Base-by-base conservation (phyloP, 1,140 invertebrate species). In the Trichomalopsis sarcophagae region DNA sequence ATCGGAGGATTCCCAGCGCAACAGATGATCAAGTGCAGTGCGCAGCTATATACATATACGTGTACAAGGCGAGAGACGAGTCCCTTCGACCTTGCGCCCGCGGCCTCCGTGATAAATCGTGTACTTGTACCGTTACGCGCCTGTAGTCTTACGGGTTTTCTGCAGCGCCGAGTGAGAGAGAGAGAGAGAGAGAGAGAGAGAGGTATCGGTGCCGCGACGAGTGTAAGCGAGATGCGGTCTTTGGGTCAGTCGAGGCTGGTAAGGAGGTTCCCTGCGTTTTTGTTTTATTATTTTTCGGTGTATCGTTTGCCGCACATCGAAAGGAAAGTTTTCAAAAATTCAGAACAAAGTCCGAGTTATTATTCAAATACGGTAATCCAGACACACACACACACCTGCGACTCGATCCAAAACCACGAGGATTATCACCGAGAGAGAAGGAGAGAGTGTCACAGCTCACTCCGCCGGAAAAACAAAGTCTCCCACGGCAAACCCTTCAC, bases 51-150 rank as follows among this genome's bases (percentile, higher is more conserved):
- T 40, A 40, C 2, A 40, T 62, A 62, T n/a, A 62, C 55, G 6
- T 17, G 4, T 62, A n/a, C 0, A 2, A 5, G 13, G 50, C 1
- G 50, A 17, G 55, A 17, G 55, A 62, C 14, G 55, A 62, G 23
- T 69, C 66, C 78, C 66, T 80, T 80, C 79, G 79, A 81, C 79
- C 79, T 81, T 81, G 79, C n/a, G 68, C 40, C 36, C 44, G 14
- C 11, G n/a, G 55, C 55, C 79, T 30, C 33, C 17, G 21, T 40
- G 68, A 81, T 71, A 73, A 69, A 81, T 81, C 66, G 7, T 40
- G 68, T 82, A 55, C 55, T 4, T 62, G 21, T 62, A 55, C 73
- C 81, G 81, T 81, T 81, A 81, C 17, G 0, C 5, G 55, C 55
- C n/a, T 62, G 14, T 62, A 62, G 55, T 62, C 55, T 62, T 62